Evolutionary conservation across 2,797 vertebrate species (phyloP), one percentile per base, ranked within the genome.

Genomic region (Falco cherrug): DNA sequence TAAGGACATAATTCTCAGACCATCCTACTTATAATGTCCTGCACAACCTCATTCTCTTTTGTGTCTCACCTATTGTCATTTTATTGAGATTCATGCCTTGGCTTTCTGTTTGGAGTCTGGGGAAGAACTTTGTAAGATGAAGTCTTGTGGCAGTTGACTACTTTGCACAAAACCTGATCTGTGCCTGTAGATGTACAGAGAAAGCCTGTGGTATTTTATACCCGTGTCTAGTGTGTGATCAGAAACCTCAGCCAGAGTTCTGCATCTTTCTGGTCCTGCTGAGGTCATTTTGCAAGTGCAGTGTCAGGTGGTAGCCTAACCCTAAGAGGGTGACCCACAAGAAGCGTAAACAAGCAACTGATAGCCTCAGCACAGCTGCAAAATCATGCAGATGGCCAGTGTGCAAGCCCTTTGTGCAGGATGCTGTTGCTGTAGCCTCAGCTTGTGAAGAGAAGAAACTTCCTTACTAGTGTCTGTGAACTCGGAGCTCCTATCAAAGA

Each of bases 311-410:
- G 24, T 13, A 60, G 19, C 24, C 8, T 41, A 41, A 41, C 39
- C 39, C 39, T 41, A 41, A 6, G 6, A 61, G 35, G 31, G 39
- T n/a, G n/a, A 47, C 31, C 56, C 70, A 16, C 33, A 9, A 33
- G 51, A 45, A 57, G 37, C 11, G 35, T 13, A 21, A 60, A 47
- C 0, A 2, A 31, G 21, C 16, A 13, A 9, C 31, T 21, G 2
- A 26, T 4, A 35, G 14, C 11, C n/a, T 74, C 25, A 33, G 25
- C 43, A 22, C 11, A 7, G 26, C 60, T 1, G 3, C 13, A 37
- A 13, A 35, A 11, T 5, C 35, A 16, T 0, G 7, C 3, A 3
- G 25, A 2, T 11, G n/a, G 33, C 18, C n/a, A 5, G 0, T 0
- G 8, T 24, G 56, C 19, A 18, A 35, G 7, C 25, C 16, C 20